Conservation (phyloP, 1,140 invertebrate species). For the Campodea augens region DNA sequence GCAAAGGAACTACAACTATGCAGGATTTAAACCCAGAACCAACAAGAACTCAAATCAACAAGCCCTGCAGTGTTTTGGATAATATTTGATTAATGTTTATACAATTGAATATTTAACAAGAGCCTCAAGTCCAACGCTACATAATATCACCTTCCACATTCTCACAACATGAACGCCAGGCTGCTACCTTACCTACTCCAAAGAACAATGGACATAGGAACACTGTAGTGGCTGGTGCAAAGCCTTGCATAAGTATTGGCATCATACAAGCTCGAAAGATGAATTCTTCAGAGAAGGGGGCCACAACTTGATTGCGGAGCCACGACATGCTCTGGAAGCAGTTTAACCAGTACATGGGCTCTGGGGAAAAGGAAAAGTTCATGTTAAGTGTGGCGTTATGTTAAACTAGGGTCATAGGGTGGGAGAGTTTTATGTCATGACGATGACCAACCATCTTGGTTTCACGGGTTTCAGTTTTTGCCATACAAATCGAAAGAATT, state of each 20-base stretch:
- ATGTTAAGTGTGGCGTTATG: not conserved
- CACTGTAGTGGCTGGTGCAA: constrained; percentile 49
- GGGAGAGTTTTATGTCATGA: not conserved
- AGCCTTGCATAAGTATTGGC: constrained; percentile 65
- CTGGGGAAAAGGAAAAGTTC: constrained; percentile 25
- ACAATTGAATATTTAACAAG: too few relatives aligned
- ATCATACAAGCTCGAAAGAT: constrained; percentile 88
- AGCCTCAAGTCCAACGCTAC: too few relatives aligned
- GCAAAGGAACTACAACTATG: too few relatives aligned
- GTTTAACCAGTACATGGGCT: constrained; percentile 50
- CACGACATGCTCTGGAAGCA: constrained; percentile 55
- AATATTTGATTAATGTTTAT: too few relatives aligned
- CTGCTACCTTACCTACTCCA: constrained; percentile 64
- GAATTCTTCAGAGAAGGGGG: constrained; percentile 85
- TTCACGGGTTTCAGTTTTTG: too few relatives aligned
- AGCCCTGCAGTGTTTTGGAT: too few relatives aligned
- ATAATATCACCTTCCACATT: too few relatives aligned
- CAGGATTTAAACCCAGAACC: too few relatives aligned
- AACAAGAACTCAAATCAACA: too few relatives aligned
- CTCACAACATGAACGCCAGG: too few relatives aligned
- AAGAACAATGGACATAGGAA: constrained; percentile 81
- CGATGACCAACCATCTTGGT: too few relatives aligned
- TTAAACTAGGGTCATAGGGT: not conserved
- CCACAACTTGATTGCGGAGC: constrained; percentile 75
- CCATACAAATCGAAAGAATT: too few relatives aligned